A percentile compares a stretch with the other conserved stretches of the same genome.
Evolutionary conservation across 2,888 invertebrate genomes (phyloP).

Genomic region (Diloba caeruleocephala): DNA sequence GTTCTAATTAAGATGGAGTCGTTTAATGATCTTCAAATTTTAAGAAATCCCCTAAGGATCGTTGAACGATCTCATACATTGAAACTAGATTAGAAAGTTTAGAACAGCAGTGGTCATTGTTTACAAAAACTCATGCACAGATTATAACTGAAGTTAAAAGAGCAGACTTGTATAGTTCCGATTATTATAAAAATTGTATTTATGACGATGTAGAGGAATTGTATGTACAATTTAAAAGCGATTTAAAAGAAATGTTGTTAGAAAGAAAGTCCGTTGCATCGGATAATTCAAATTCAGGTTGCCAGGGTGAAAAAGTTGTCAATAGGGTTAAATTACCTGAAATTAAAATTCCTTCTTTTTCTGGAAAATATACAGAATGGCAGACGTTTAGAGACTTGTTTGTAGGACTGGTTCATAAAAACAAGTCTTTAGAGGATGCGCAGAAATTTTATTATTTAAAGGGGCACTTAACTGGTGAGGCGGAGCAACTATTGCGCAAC

Average conservation of each 20-base stretch:
- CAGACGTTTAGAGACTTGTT: constrained; percentile 43
- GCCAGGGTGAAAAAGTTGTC: not conserved
- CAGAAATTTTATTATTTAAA: constrained; percentile 51
- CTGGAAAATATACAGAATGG: constrained; percentile 48
- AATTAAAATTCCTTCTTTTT: constrained; percentile 28
- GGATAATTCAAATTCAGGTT: not conserved
- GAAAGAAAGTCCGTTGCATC: not conserved
- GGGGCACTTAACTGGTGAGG: constrained; percentile 40
- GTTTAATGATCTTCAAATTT: too few species aligned
- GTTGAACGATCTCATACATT: too few species aligned
- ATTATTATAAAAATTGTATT: too few species aligned
- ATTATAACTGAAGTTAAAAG: too few species aligned
- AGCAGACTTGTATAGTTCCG: too few species aligned
- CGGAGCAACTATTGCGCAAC: constrained; percentile 43
- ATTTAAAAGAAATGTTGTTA: not conserved
- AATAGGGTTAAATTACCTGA: constrained; percentile 7
- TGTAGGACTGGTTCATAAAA: constrained; percentile 42
- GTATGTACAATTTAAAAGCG: too few species aligned
- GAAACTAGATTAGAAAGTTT: too few species aligned
- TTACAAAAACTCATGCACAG: too few species aligned
- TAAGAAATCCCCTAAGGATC: too few species aligned
- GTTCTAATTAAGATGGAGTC: too few species aligned
- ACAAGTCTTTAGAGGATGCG: constrained; percentile 38
- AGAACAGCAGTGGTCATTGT: too few species aligned
- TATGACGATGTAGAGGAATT: too few species aligned